Percentiles rank a stretch among this genome's conserved stretches.
Evolutionary conservation across 2,888 invertebrate genomes (phyloP).

Genomic region (Helicoverpa assulta): DNA sequence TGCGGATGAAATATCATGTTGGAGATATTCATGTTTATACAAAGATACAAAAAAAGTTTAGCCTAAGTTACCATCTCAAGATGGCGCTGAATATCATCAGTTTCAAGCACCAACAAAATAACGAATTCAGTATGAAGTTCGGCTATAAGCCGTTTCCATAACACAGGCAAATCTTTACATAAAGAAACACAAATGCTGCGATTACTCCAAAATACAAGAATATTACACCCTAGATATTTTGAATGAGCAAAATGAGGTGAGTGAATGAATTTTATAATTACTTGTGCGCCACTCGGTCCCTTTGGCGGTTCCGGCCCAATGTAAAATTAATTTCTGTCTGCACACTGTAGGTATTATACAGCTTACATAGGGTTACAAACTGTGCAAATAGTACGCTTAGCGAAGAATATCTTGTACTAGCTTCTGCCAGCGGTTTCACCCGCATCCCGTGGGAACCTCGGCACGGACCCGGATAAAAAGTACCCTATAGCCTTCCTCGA

Average conservation of each 20-base stretch:
- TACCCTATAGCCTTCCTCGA: too few relatives aligned
- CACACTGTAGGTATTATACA: constrained; percentile 57
- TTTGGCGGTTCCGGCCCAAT: constrained; percentile 65
- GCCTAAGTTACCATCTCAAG: constrained; percentile 40
- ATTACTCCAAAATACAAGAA: constrained; percentile 56
- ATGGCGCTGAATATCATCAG: constrained; percentile 36
- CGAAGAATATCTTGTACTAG: constrained; percentile 37
- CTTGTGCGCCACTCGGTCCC: constrained; percentile 65
- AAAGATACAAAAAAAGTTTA: constrained; percentile 31
- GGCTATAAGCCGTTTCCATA: constrained; percentile 42
- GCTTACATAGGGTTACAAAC: constrained; percentile 47
- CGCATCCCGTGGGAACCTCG: too few relatives aligned
- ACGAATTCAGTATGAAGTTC: constrained; percentile 43
- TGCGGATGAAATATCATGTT: constrained; percentile 21
- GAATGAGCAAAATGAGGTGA: constrained; percentile 65
- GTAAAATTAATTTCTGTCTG: constrained; percentile 77
- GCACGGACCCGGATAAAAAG: too few relatives aligned
- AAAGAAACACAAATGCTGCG: constrained; percentile 39
- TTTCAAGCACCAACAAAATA: constrained; percentile 34
- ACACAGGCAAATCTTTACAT: constrained; percentile 46
- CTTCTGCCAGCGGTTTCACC: too few relatives aligned
- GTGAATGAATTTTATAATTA: constrained; percentile 76
- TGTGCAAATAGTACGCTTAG: constrained; percentile 40
- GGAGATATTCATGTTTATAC: constrained; percentile 40
- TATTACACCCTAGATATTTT: constrained; percentile 61